Percentiles rank a stretch among this genome's conserved stretches.
Conservation (phyloP, 1,140 invertebrate genomes). For the Heliconius himera region DNA sequence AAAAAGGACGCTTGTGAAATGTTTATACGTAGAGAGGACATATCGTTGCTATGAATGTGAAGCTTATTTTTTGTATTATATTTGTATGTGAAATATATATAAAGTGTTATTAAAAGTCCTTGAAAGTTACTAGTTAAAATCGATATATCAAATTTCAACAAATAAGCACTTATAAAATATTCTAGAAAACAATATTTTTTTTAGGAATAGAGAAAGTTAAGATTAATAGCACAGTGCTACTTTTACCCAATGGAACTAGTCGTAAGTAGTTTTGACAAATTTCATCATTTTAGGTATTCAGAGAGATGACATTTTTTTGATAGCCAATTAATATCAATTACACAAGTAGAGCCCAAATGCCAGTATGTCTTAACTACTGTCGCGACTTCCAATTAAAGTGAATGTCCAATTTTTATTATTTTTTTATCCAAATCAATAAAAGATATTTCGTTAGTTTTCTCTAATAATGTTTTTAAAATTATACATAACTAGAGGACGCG, state of each 20-base stretch:
- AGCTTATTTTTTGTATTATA: not conserved
- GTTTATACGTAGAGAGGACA: not conserved
- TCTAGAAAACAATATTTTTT: too few relatives aligned
- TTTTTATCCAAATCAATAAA: not conserved
- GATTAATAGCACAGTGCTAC: too few relatives aligned
- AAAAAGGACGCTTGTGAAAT: constrained; percentile 51
- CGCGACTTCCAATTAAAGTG: not conserved
- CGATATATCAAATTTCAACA: too few relatives aligned
- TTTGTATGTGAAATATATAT: not conserved
- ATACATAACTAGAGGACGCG: too few relatives aligned
- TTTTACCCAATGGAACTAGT: too few relatives aligned
- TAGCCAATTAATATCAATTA: not conserved
- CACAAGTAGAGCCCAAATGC: not conserved
- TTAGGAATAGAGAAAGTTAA: too few relatives aligned
- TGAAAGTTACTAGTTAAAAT: too few relatives aligned
- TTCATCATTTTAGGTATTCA: not conserved
- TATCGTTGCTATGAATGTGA: not conserved
- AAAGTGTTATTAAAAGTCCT: too few relatives aligned
- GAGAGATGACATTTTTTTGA: not conserved
- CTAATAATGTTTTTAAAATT: too few relatives aligned
- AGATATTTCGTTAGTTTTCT: not conserved
- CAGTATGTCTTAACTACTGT: not conserved
- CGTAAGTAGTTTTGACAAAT: not conserved
- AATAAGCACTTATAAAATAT: too few relatives aligned
- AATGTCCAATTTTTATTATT: not conserved